Evolutionary conservation across 2,888 invertebrate species (phyloP), one percentile per base, ranked within the genome.

Genomic region (Tenthredo notha): DNA sequence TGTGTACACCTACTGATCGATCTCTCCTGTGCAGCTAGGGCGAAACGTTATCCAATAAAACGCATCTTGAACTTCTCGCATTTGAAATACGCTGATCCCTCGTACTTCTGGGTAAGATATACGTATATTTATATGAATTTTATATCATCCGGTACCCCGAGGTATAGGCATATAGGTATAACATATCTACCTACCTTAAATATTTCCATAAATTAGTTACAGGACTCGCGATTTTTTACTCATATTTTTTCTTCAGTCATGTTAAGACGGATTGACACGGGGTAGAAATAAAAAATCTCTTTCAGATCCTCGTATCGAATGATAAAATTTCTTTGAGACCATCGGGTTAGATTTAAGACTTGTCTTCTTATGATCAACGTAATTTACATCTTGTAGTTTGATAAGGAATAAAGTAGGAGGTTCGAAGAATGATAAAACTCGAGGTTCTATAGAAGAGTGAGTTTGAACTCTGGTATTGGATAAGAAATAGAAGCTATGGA

Each of bases 1-100:
- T 18, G n/a, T 40, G 40, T 72, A 40, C 37, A 43, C 12, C 43
- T 10, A 25, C 43, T 47, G 74, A 43, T 43, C 10, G 74, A 74
- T 74, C 72, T 43, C 72, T 25, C 12, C 7, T 43, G 6, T 40
- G 61, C 82, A 74, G 43, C 85, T 86, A 84, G 86, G 86, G 85
- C 77, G 85, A 87, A 88, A 84, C 87, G 87, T 84, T 87, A 87
- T 86, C 85, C 85, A 87, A 86, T 87, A 87, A 89, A 88, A 88
- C 82, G 75, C 74, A 72, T 75, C 58, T 33, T 29, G 18, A 25
- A 40, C 15, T 67, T 33, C 74, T 21, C 43, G 54, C 25, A 77
- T 54, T 10, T 43, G 15, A 75, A 77, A 77, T 77, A 43, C 84
- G 40, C 84, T 37, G 33, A 29, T 54, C 75, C n/a, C 9, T 0